Evolutionary conservation across 2,888 invertebrate species (phyloP), one percentile per base, ranked within the genome.

Genomic region (Caenorhabditis sp.): DNA sequence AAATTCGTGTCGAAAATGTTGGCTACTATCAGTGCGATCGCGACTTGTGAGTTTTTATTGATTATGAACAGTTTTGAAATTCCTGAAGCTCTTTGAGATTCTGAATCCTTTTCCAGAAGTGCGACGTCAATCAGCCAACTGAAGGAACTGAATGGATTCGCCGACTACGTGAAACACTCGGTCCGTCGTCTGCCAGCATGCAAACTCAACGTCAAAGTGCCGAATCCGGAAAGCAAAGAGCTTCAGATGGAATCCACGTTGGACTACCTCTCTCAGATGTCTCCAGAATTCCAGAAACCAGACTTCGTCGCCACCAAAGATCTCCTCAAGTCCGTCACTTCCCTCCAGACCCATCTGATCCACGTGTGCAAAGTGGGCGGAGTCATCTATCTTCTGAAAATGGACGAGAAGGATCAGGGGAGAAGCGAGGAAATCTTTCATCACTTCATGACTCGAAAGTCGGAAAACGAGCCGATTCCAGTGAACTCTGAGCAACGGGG

Each of bases 1-100:
- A 41, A 6, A 63, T 63, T 44, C 63, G 63, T 10, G 44, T 63
- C 8, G 44, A 63, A 28, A 63, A 63, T 63, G 63, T 63, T 16
- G 63, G 24, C 10, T 63, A 63, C 24, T 47, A 63, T 24, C 44
- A 26, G 26, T 44, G 44, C 26, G 63, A 44, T 44, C 14, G 44
- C 7, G 28, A 63, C 44, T 28, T 63, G 63, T 63, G 22, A 63
- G 63, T 63, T 54, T 54, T 47, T 47, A 10, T 38, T 6, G 31
- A 35, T 44, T 44, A 14, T 35, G 16, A 31, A 16, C n/a, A 31
- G 6, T 31, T 31, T 58, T 10, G 12, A 7, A 16, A 22, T 28
- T 56, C 14, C 14, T 56, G 24, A 26, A 56, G 26, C 1, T n/a
- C n/a, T 28, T 26, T n/a, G 16, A 8, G 44, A 44, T 44, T 44